Base-by-base conservation (phyloP, 2,113 vertebrate species). In the Pollimyrus isidori region DNA sequence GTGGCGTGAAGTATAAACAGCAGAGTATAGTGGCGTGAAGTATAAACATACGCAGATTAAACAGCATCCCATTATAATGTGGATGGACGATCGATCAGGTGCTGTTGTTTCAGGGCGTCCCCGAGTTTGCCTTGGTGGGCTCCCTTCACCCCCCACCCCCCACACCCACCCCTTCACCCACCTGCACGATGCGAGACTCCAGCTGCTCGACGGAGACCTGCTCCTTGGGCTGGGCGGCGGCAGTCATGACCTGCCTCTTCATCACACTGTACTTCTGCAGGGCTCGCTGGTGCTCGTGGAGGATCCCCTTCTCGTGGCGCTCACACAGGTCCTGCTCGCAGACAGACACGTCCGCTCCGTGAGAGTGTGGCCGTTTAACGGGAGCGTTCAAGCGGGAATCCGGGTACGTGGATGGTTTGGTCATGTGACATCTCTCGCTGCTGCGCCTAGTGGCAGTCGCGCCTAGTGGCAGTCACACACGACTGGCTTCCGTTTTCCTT, bases 171-270 rank as follows among this genome's bases (percentile, higher is more conserved):
- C 39, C 9, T 0, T 2, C 17, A 4, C 9, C 6, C 88, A 98
- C 98, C 98, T 99, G 98, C 88, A 99, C 93, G 7, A 99, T 99
- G 11, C 97, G 97, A 0, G 98, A 99, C 91, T 99, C 98, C 90
- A 99, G 94, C 90, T 98, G 98, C 92, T 99, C 97, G 93, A 98
- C 97, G 0, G 97, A 95, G 21, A 96, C 96, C 0, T 96, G 97
- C 92, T 99, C 98, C 35, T 97, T 98, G 90, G 95, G 95, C 93
- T 99, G 98, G 42, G 95, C 96, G 0, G 97, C 93, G 13, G 97
- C 95, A 3, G 96, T 97, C 96, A 97, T 95, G 96, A 97, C 97
- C 95, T 99, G 98, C 96, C 95, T 96, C 96, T 97, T 99, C 97
- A 98, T 98, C 94, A 98, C 90, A 62, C 97, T 94, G 92, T 99